Percentiles rank a stretch among this genome's conserved stretches.
Evolutionary conservation across 2,888 invertebrate genomes (phyloP).

Genomic region (Clitarchus hookeri): DNA sequence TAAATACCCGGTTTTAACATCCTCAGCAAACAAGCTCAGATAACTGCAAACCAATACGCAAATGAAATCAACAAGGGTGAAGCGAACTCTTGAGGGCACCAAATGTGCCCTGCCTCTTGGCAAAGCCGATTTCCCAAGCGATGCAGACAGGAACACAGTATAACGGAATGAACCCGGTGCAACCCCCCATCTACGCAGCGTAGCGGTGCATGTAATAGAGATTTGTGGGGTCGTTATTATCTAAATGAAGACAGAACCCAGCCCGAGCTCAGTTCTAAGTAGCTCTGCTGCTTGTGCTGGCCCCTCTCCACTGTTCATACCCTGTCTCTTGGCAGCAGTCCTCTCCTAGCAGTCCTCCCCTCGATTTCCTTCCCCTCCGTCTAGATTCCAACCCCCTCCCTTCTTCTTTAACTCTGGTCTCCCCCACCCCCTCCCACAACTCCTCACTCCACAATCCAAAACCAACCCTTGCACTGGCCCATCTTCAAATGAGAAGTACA

Average conservation of each 20-base stretch:
- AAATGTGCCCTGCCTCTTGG: too few relatives aligned
- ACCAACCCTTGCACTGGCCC: constrained; percentile 2
- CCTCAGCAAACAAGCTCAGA: too few relatives aligned
- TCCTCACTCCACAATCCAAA: background rate
- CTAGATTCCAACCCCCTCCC: background rate
- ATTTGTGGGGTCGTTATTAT: constrained; percentile 37
- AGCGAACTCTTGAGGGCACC: too few relatives aligned
- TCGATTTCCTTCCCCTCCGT: background rate
- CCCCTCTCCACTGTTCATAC: background rate
- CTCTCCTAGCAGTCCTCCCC: background rate
- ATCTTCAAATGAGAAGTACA: constrained; percentile 14
- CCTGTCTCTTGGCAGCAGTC: background rate
- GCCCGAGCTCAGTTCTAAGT: background rate
- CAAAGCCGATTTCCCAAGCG: background rate
- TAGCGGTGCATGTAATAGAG: constrained; percentile 32
- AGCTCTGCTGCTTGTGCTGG: background rate
- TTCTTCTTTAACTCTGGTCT: too few relatives aligned
- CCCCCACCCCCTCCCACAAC: too few relatives aligned
- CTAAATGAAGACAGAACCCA: constrained; percentile 39
- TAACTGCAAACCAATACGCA: too few relatives aligned
- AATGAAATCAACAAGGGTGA: too few relatives aligned
- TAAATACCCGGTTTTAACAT: too few relatives aligned
- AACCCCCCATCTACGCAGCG: background rate
- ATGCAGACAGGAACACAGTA: background rate
- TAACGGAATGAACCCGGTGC: background rate